Base-by-base conservation (phyloP, 1,140 invertebrate genomes). In the Xylocopa sonorina region DNA sequence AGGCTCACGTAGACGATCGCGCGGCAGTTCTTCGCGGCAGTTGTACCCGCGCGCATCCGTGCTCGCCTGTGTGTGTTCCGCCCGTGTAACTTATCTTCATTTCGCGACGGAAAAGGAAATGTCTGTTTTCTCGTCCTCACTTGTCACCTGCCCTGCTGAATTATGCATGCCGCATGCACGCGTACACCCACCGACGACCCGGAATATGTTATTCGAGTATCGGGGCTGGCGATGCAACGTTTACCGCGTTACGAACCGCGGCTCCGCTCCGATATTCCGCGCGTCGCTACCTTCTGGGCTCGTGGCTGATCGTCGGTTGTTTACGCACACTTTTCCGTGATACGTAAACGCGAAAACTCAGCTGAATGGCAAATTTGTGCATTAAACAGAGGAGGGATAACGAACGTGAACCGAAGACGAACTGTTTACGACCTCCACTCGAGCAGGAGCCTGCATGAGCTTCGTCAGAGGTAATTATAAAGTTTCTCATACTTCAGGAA, bases 31-130 rank as follows among this genome's bases (percentile, higher is more conserved):
- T 67, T 46, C 48, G n/a, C 10, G 38, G 32, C 72, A 58, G 71
- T 72, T 84, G 55, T 46, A 46, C 48, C 72, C 63, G 68, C n/a
- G n/a, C n/a, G 78, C 58, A 50, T 78, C 64, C 76, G 81, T n/a
- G n/a, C n/a, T n/a, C n/a, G n/a, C n/a, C n/a, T n/a, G 63, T 63
- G 34, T 80, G 73, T 83, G 73, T 80, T 88, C 69, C 57, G 71
- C 68, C 50, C 50, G 46, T 84, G 82, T 74, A 87, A 87, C 86
- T 88, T 86, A 84, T 88, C 86, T 88, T 86, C 86, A 88, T 88
- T 88, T 79, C 62, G 48, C 41, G 34, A 58, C 76, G 77, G 81
- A 88, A 86, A 81, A 86, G 84, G 81, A 87, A 86, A 87, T 78
- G 82, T 87, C 83, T 87, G 78, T 82, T 88, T 87, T 87, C 85